Base-by-base conservation (phyloP, 2,888 invertebrate species). In the Arge pagana region DNA sequence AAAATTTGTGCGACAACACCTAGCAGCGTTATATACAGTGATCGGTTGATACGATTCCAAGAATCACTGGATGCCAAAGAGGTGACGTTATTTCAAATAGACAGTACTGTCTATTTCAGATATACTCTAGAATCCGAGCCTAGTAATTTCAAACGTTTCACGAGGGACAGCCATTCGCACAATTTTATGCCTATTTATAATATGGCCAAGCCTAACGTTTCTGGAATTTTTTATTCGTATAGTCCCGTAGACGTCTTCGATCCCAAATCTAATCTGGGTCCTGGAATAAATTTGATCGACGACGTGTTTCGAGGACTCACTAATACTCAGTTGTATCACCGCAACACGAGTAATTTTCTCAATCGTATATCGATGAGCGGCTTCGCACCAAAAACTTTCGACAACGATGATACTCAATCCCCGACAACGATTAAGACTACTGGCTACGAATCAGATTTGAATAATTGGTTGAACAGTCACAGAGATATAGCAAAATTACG, bases 181-280 rank as follows among this genome's bases (percentile, higher is more conserved):
- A 64, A 69, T 41, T 72, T 62, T 41, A 71, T 76, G 68, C 66
- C 72, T 10, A 53, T 69, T 42, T 63, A 64, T 23, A 68, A 63
- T 58, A 54, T 60, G 13, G 16, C 42, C 0, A 76, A 72, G 54
- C 56, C 67, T 3, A 63, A 56, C 23, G 55, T 62, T 7, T 61
- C 64, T 7, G 65, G 72, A n/a, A 67, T 74, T 51, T 59, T 72
- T 24, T 68, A 65, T 37, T 58, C 53, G 6, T 50, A 50, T 18
- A 49, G 55, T 1, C 35, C 48, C 0, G 48, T 16, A 23, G 67
- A 71, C 35, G 37, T 60, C 6, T 64, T 64, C 11, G 64, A 71
- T 56, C 42, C 68, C 2, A 57, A 61, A 21, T 35, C 53, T 2
- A 48, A 50, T 26, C 54, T 71, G 8, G 57, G 56, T 15, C 66